Base-by-base conservation (phyloP, 1,140 invertebrate species). In the Ips nitidus region DNA sequence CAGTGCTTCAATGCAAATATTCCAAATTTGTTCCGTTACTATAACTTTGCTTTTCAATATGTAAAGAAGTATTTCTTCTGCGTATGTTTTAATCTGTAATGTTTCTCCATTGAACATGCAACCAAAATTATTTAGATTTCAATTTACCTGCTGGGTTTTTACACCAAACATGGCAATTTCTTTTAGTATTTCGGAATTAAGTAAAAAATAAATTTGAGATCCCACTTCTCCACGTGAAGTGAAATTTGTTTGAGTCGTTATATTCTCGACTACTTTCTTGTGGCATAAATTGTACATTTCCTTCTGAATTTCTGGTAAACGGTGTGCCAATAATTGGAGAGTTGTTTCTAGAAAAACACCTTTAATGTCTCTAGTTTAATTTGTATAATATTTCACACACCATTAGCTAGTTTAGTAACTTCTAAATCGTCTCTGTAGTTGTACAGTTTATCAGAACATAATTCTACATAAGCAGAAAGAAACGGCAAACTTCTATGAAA, bases 131-230 rank as follows among this genome's bases (percentile, higher is more conserved):
- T 39, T 3, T 39, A 7, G 41, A 40, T 40, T 3, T 59, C 38
- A 2, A 40, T 41, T 59, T 59, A 74, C 61, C 67, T 83, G 76
- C 8, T 82, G 80, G 45, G 82, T 83, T 5, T 78, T 83, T 4
- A 86, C 71, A 55, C 88, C 88, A 73, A 87, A 83, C 75, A 83
- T 84, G 70, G 87, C 84, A 61, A 90, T 87, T 80, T 89, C 87
- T n/a, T 80, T 85, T 36, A 90, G 74, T 45, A 89, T 79, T 60
- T 78, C 79, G 1, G 83, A 75, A 69, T 86, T 81, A 52, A 86
- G 81, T 38, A 89, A 74, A 76, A 89, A 85, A 40, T 75, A 64
- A 42, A 85, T 70, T 70, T 80, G 80, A 59, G 78, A 77, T 73
- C 80, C 82, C 4, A 78, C 75, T 7, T 77, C 66, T 57, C 72